Conservation (phyloP, 2,113 vertebrate genomes). For the Colius striatus region DNA sequence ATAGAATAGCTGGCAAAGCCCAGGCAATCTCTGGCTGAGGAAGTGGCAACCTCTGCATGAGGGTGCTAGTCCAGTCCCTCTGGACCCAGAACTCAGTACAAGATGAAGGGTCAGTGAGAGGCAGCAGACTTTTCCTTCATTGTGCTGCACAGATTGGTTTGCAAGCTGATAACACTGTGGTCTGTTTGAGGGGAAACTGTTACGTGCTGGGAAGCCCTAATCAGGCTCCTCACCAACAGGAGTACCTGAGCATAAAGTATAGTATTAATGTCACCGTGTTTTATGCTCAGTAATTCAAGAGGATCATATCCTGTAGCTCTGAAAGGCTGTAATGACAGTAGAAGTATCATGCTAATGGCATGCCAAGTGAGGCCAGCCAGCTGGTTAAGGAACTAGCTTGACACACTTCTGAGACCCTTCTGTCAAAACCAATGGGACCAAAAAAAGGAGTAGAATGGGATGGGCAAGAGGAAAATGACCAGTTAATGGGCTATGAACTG, state of each 20-base stretch:
- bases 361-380: neutral
- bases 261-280: neutral
- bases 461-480: neutral
- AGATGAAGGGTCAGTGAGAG: neutral
- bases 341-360: neutral
- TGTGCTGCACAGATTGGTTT: neutral
- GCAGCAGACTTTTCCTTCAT: neutral
- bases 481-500: neutral
- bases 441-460: neutral
- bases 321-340: neutral
- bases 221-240: neutral
- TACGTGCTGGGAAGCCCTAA: neutral
- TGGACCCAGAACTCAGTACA: neutral
- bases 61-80: neutral
- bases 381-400: neutral
- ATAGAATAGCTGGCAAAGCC: neutral
- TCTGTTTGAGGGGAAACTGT: neutral
- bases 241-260: neutral
- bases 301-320: neutral
- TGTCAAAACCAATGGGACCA: neutral
- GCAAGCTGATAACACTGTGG: neutral
- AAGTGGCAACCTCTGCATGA: neutral
- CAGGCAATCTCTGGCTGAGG: no score
- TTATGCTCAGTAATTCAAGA: neutral
- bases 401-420: neutral